Conservation (phyloP, 35 echinoderm and acorn worm genomes). For the Heliocidaris erythrogramma region DNA sequence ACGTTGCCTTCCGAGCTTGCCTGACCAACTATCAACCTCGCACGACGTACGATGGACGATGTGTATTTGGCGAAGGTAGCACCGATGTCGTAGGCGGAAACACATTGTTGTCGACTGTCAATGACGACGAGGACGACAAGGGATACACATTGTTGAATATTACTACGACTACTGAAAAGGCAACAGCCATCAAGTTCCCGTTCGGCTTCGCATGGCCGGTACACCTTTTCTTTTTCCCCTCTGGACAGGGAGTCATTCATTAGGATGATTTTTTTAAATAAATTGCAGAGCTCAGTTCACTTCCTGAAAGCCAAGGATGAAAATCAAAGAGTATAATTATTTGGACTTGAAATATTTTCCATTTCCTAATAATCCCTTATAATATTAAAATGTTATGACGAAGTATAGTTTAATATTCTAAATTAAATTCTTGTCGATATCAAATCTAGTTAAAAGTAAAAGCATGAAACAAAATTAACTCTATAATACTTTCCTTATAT, state of each 20-base stretch:
- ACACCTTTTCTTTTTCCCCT: not conserved
- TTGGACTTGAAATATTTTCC: too few species aligned
- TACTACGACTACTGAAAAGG: constrained; percentile 28
- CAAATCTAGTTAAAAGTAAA: too few species aligned
- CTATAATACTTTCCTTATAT: too few species aligned
- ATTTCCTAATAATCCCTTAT: too few species aligned
- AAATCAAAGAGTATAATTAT: not conserved
- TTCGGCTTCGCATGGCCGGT: constrained; percentile 83
- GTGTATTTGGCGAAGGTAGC: constrained; percentile 68
- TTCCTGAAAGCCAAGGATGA: not conserved
- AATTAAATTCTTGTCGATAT: too few species aligned
- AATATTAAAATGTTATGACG: too few species aligned
- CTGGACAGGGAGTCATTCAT: too few species aligned
- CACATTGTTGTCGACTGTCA: constrained; percentile 31
- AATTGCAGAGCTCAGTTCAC: not conserved
- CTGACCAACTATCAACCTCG: constrained; percentile 77
- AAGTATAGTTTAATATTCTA: too few species aligned
- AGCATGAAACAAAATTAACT: too few species aligned
- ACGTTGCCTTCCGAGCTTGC: constrained; percentile 71
- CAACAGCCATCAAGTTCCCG: constrained; percentile 49
- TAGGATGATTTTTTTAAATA: not conserved
- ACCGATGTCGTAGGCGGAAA: constrained; percentile 58
- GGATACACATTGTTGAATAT: not conserved
- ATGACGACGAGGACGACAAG: not conserved
- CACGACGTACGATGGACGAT: constrained; percentile 56